phyloP scores from a whole-genome alignment of 2,888 invertebrate species.

The Folsomia candida region DNA sequence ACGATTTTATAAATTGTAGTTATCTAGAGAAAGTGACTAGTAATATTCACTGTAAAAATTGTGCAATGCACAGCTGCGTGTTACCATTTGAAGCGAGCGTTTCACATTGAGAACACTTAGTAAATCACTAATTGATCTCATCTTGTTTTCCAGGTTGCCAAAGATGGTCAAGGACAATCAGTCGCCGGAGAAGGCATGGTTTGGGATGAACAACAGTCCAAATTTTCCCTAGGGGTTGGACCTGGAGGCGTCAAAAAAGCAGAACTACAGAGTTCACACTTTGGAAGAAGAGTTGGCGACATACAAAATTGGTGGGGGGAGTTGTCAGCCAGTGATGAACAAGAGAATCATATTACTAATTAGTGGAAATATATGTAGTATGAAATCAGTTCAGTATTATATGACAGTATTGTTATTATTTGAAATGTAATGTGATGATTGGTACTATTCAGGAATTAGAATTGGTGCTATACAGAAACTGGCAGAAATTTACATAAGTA shows the following conservation, averaged over 20 bases:
- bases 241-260: conserved; percentile 29
- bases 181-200: conserved; percentile 30
- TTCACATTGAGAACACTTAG: no score
- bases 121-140: no score
- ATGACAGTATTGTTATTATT: not conserved
- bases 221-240: not conserved
- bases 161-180: conserved; percentile 31
- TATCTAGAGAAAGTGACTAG: no score
- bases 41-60: no score
- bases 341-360: conserved; percentile 1
- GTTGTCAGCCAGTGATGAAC: conserved; percentile 81
- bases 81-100: no score
- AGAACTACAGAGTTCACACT: conserved; percentile 37
- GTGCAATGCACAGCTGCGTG: no score
- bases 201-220: conserved; percentile 21
- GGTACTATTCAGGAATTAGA: no score
- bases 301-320: conserved; percentile 50
- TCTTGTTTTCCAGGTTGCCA: no score
- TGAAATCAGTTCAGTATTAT: not conserved
- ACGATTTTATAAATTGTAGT: no score
- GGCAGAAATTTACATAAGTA: no score
- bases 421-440: no score
- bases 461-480: no score
- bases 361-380: not conserved
- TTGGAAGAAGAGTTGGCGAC: conserved; percentile 45